Evolutionary conservation across 2,797 vertebrate genomes (phyloP).

Genomic region (Ctenochaetus hawaiiensis): DNA sequence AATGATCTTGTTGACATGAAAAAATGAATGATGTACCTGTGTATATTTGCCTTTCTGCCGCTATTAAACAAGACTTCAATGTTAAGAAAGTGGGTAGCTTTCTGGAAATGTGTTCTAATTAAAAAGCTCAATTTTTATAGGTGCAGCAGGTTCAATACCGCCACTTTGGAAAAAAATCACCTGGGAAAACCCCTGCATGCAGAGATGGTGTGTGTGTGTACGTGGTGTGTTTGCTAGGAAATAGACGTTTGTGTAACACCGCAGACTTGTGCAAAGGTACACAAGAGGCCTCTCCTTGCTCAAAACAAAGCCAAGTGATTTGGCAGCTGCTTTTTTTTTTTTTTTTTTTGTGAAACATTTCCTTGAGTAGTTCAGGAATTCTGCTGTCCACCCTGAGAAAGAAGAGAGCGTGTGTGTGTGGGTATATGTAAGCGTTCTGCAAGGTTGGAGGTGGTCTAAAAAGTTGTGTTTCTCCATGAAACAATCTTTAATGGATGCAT

Average conservation of each 20-base stretch:
- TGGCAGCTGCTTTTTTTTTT: constrained; percentile 1
- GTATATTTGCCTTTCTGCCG: not conserved
- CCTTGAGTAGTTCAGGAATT: constrained; percentile 30
- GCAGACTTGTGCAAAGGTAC: not conserved
- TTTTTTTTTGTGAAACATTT: constrained; percentile 37
- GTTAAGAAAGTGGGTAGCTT: not conserved
- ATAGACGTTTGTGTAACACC: constrained; percentile 9
- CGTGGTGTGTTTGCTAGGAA: constrained; percentile 16
- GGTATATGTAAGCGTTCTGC: too few species aligned
- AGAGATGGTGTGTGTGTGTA: not conserved
- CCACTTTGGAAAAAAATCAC: constrained; percentile 8
- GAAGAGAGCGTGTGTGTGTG: too few species aligned
- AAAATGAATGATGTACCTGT: too few species aligned
- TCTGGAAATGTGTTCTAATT: constrained; percentile 10
- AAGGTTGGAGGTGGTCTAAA: too few species aligned
- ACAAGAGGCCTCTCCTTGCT: not conserved
- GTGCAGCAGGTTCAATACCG: not conserved
- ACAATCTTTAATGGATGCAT: not conserved
- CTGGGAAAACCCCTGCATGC: constrained; percentile 1
- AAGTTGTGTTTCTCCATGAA: not conserved
- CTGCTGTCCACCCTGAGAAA: constrained; percentile 15
- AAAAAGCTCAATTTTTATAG: constrained; percentile 8
- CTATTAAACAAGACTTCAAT: not conserved
- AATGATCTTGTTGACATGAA: constrained; percentile 16
- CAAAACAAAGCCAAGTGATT: constrained; percentile 39